Percentiles rank a stretch among this genome's conserved stretches.
These are phyloP conservation scores for Cephus rjabovi DNA, from an alignment of 2,888 invertebrate genomes.

Conservation along the genomic window DNA sequence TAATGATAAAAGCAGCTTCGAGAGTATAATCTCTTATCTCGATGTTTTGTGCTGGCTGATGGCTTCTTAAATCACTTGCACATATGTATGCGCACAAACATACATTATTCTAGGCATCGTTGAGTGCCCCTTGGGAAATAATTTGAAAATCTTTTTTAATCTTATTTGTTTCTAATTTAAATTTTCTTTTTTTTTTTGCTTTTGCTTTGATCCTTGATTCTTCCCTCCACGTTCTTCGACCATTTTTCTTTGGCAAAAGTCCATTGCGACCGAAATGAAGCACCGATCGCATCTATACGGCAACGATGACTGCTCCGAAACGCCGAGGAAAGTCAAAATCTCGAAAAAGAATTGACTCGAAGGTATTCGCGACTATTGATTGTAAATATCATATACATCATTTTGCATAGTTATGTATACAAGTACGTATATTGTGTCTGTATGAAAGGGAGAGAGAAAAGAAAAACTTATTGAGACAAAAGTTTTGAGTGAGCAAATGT, in stretches of 20 bases:
- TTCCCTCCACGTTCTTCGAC: slow-evolving; percentile 37
- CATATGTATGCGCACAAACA: background rate
- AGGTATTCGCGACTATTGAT: slow-evolving; percentile 23
- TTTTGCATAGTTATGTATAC: slow-evolving; percentile 12
- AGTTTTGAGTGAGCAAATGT: slow-evolving; percentile 20
- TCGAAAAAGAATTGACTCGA: slow-evolving; percentile 21
- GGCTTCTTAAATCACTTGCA: background rate
- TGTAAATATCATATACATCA: slow-evolving; percentile 1
- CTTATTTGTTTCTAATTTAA: slow-evolving; percentile 21
- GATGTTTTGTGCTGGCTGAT: background rate
- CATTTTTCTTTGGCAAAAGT: slow-evolving; percentile 63
- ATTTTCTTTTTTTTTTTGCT: slow-evolving; percentile 32
- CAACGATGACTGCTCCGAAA: slow-evolving; percentile 59
- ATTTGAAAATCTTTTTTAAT: slow-evolving; percentile 20
- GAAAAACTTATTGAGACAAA: slow-evolving; percentile 23
- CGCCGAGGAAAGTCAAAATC: slow-evolving; percentile 58
- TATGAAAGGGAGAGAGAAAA: slow-evolving; percentile 21
- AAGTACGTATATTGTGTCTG: slow-evolving; percentile 26
- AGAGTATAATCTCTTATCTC: background rate
- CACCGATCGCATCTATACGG: slow-evolving; percentile 69
- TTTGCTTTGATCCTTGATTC: slow-evolving; percentile 32
- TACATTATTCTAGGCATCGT: background rate
- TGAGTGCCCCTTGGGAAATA: background rate
- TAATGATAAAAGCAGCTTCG: background rate
- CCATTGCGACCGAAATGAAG: slow-evolving; percentile 68